Percentiles rank a stretch among this genome's conserved stretches.
Conservation (phyloP, 2,888 invertebrate genomes). For the Argyra leucocephala region DNA sequence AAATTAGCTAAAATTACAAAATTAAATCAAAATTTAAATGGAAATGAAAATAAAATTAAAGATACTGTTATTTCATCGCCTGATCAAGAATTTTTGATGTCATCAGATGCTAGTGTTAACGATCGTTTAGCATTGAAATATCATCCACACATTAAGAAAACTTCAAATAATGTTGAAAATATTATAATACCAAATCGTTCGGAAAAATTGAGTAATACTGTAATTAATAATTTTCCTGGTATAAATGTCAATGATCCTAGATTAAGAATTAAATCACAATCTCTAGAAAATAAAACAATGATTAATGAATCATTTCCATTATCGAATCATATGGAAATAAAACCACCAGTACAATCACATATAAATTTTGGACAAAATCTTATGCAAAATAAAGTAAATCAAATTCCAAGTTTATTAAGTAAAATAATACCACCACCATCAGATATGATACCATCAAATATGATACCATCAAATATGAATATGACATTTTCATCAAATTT, state of each 20-base stretch:
- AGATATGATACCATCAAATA: too few species aligned
- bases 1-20: conserved; percentile 27
- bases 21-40: conserved; percentile 8
- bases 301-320: conserved; percentile 10
- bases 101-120: conserved; percentile 8
- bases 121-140: conserved; percentile 44
- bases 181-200: conserved; percentile 9
- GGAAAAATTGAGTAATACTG: not conserved
- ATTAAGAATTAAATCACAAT: conserved; percentile 19
- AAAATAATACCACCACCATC: conserved; percentile 10
- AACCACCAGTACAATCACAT: conserved; percentile 12
- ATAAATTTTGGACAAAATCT: not conserved
- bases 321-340: too few species aligned
- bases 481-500: not conserved
- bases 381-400: conserved; percentile 8
- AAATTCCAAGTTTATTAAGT: conserved; percentile 19
- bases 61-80: conserved; percentile 10
- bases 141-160: conserved; percentile 41
- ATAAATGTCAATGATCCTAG: conserved; percentile 28
- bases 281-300: not conserved
- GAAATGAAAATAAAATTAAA: too few species aligned
- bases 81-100: conserved; percentile 8
- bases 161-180: conserved; percentile 10
- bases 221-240: conserved; percentile 24
- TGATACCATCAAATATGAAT: not conserved